Base-by-base conservation (phyloP, 2,113 vertebrate genomes). In the Sapajus apella region DNA sequence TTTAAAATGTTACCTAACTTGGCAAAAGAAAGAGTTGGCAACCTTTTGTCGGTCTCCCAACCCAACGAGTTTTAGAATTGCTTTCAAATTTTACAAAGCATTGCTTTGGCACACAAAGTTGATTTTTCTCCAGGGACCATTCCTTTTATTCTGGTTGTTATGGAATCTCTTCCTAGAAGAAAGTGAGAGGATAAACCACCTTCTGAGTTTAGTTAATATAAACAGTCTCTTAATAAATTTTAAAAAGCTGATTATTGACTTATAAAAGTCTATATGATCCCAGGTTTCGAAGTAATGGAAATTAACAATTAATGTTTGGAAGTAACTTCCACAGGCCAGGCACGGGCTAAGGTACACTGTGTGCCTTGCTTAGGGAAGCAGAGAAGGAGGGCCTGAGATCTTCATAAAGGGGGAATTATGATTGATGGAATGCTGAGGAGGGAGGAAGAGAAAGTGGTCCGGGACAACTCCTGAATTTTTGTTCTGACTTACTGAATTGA, bases 151-250 rank as follows among this genome's bases (percentile, higher is more conserved):
- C 76, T 27, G 40, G 6, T 68, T n/a, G 18, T 40, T 52, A 72
- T 10, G 25, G 76, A 25, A 6, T 84, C 40, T 87, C 70, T 75
- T 87, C 61, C 75, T 13, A 35, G 47, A 92, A 47, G 61, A 77
- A 68, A 76, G 30, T 0, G 17, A n/a, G 32, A 77, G 13, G n/a
- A 56, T 56, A 32, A 43, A 35, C 50, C 20, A 40, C 32, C 66
- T 96, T 94, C 45, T 35, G 45, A 87, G 58, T 68, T 87, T 68
- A 37, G 47, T 55, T 52, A 87, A 94, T 79, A 88, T 55, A 66
- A 81, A 70, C 17, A 72, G 8, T 80, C 66, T 58, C 81, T 87
- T n/a, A 43, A 68, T 83, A 58, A 45, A 94, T 72, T 94, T 95
- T 95, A 27, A 27, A 84, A 85, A 73, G 45, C 81, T 79, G 89